phyloP scores from a whole-genome alignment of 2,113 vertebrate species.

The Poeciliopsis occidentalis region DNA sequence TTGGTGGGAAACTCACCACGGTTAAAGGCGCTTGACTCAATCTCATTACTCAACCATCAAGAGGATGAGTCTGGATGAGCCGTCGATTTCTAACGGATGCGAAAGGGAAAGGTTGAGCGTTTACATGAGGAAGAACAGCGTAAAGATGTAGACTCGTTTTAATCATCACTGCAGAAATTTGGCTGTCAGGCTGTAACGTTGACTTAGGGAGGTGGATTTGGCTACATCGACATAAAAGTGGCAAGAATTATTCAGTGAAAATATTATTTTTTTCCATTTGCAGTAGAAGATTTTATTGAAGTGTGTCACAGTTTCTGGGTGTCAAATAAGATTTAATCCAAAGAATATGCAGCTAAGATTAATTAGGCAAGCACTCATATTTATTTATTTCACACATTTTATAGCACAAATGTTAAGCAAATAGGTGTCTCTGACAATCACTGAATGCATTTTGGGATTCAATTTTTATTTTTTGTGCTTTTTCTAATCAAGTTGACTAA shows the following conservation, averaged over 20 bases:
- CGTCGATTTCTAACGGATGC: conserved; percentile 49
- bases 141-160: conserved; percentile 28
- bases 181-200: conserved; percentile 18
- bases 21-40: conserved; percentile 8
- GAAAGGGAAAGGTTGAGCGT: conserved; percentile 26
- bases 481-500: not conserved
- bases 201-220: conserved; percentile 8
- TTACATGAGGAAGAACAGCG: not conserved
- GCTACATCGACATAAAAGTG: not conserved
- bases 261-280: not conserved
- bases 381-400: not conserved
- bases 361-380: too few species aligned
- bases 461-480: not conserved
- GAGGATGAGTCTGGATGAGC: conserved; percentile 22
- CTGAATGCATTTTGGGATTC: too few species aligned
- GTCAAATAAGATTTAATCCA: not conserved
- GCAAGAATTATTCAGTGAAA: not conserved
- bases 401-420: not conserved
- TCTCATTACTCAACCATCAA: conserved; percentile 35
- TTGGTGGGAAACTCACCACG: conserved; percentile 4
- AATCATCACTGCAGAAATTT: conserved; percentile 43
- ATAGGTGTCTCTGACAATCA: not conserved
- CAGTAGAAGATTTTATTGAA: not conserved
- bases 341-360: not conserved
- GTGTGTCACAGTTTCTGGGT: not conserved